Base-by-base conservation (phyloP, 2,888 invertebrate genomes). In the Trissolcus brochymenae region DNA sequence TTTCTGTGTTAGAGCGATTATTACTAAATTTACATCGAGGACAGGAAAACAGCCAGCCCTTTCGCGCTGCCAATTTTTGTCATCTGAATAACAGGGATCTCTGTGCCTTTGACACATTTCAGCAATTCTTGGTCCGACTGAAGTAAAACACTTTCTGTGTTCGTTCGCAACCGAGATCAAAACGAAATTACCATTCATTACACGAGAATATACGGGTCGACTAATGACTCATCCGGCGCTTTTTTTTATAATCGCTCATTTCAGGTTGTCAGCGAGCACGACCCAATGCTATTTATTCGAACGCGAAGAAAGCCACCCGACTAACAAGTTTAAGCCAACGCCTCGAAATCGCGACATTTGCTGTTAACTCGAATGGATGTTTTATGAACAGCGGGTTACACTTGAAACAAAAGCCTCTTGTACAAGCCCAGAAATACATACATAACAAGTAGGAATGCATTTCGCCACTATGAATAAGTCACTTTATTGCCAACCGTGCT, bases 381-480 rank as follows among this genome's bases (percentile, higher is more conserved):
- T 76, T 76, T 66, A 76, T 62, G 76, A 76, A 76, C 71, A 67
- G 76, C 71, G 71, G 64, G 66, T 71, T 66, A 66, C 71, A 66
- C 66, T 71, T 61, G 50, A 66, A 71, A 71, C 76, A 76, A 76
- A 71, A 76, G 76, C 57, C 76, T 70, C 49, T 76, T 76, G 71
- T 71, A 14, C 66, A 14, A 67, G 57, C 53, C 53, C 66, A 71
- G 71, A 61, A 76, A 71, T 66, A 71, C 55, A 53, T 71, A 51
- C 62, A 54, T 51, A 71, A 71, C 75, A 56, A 76, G 64, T 49
- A 70, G 68, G 64, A 70, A 70, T 70, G 75, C 75, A 68, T 75
- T 65, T 75, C 49, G 65, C 62, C 51, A 61, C 70, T 71, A 71
- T 76, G 76, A 76, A 76, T 76, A 76, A 76, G 76, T 76, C 71